phyloP scores from a whole-genome alignment of 2,113 vertebrate genomes.

The Nestor notabilis region DNA sequence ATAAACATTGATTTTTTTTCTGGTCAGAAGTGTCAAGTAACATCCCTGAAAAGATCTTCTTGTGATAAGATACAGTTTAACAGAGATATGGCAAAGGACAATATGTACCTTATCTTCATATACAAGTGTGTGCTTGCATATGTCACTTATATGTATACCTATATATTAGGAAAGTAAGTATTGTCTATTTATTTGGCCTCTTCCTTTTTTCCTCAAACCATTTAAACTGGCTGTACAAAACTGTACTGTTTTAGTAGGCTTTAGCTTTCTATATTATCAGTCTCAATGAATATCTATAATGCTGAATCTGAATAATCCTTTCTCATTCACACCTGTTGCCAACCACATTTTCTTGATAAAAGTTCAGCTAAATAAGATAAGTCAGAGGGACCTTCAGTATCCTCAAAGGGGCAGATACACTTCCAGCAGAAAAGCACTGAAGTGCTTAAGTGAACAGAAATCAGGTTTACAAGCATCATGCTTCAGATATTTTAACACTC shows the following conservation, averaged over 20 bases:
- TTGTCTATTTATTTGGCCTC: background rate
- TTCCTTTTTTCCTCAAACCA: background rate
- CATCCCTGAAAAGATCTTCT: background rate
- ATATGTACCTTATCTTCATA: background rate
- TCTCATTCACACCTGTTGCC: background rate
- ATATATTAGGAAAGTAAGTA: background rate
- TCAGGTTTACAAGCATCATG: slow-evolving; percentile 4
- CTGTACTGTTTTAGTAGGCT: background rate
- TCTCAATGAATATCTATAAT: background rate
- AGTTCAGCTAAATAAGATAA: slow-evolving; percentile 2
- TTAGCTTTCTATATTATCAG: background rate
- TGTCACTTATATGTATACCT: background rate
- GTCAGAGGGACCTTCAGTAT: background rate
- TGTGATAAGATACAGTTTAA: background rate
- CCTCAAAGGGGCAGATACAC: background rate
- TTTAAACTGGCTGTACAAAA: background rate
- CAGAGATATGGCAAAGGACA: background rate
- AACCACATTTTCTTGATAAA: background rate
- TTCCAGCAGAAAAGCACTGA: slow-evolving; percentile 16
- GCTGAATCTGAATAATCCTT: background rate
- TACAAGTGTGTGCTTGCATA: too few species aligned
- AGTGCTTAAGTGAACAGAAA: slow-evolving; percentile 46
- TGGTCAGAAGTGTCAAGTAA: background rate
- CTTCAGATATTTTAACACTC: slow-evolving; percentile 35
- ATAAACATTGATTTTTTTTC: background rate